Conservation (phyloP, 2,113 vertebrate species). For the Oreochromis spilurus region DNA sequence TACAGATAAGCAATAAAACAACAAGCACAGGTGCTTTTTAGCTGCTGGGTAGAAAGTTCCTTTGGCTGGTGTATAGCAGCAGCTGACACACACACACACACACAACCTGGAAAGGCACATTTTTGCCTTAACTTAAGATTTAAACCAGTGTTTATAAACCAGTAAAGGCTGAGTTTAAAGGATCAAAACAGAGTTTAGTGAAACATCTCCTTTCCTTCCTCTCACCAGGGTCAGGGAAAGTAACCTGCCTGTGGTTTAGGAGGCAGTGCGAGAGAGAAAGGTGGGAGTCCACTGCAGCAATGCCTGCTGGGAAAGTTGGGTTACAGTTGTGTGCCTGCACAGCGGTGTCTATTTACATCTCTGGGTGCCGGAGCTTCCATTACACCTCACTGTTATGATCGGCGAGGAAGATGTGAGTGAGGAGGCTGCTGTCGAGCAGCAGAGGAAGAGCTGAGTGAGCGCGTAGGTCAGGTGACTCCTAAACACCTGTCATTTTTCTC, state of each 20-base stretch:
- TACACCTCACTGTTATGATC: constrained; percentile 48
- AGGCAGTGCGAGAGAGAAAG: not conserved
- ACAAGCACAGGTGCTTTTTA: not conserved
- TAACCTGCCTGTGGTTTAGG: constrained; percentile 18
- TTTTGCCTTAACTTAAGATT: not conserved
- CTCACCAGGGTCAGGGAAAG: constrained; percentile 39
- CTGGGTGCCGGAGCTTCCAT: constrained; percentile 41
- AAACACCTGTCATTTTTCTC: not conserved
- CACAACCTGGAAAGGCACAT: too few species aligned
- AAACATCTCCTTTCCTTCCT: not conserved
- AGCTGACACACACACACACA: too few species aligned
- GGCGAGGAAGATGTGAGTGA: not conserved
- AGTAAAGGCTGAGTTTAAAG: not conserved
- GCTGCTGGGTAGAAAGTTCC: not conserved
- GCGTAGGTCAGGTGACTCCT: not conserved
- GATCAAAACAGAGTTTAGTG: not conserved
- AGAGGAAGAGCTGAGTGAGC: not conserved
- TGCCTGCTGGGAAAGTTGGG: constrained; percentile 15
- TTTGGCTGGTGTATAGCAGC: not conserved
- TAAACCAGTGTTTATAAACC: not conserved
- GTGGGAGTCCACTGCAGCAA: not conserved
- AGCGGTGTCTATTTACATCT: constrained; percentile 48
- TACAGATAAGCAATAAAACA: not conserved
- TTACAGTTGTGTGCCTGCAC: constrained; percentile 36
- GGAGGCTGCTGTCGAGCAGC: not conserved